Base-by-base conservation (phyloP, 2,797 vertebrate species). In the Xenopus petersii region DNA sequence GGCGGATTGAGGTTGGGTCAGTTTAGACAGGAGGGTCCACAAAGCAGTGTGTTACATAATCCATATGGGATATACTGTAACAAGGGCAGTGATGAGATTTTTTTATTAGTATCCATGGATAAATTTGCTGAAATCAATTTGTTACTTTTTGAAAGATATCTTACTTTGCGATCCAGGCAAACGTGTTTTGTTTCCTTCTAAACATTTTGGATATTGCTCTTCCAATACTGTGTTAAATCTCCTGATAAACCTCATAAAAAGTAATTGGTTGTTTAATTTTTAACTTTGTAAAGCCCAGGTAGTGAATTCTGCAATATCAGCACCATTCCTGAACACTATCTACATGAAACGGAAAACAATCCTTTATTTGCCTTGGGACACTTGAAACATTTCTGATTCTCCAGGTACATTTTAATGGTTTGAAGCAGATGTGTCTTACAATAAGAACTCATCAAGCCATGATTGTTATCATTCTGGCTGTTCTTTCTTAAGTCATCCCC, bases 311-410 rank as follows among this genome's bases (percentile, higher is more conserved):
- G 84, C 81, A 61, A 75, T 70, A 73, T 88, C 87, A 89, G 84
- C 80, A 78, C 33, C 77, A 87, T 89, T 89, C 87, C 83, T 83
- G 70, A 85, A 84, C 81, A 84, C 83, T 84, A 86, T 67, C 79
- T 80, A 83, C 77, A 80, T 75, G 82, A 78, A 86, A 85, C 49
- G 80, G 75, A 88, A 83, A 80, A 83, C 84, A 85, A 10, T 87
- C 82, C 85, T 89, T 82, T 85, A 83, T 84, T 79, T 81, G 81
- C 81, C 79, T 84, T 88, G 77, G 84, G 85, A 88, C 75, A 84
- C 61, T 81, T 82, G 73, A 79, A 82, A 81, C 64, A 21, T 86
- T 86, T 87, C 80, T 78, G 69, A 83, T 85, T 89, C 88, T 84
- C 71, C 77, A 80, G 80, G 80, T 76, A 85, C 88, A 85, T 83